Percentiles rank a stretch among this genome's conserved stretches.
Evolutionary conservation across 2,113 vertebrate genomes (phyloP).

Genomic region (Nothocercus nigrocapillus): DNA sequence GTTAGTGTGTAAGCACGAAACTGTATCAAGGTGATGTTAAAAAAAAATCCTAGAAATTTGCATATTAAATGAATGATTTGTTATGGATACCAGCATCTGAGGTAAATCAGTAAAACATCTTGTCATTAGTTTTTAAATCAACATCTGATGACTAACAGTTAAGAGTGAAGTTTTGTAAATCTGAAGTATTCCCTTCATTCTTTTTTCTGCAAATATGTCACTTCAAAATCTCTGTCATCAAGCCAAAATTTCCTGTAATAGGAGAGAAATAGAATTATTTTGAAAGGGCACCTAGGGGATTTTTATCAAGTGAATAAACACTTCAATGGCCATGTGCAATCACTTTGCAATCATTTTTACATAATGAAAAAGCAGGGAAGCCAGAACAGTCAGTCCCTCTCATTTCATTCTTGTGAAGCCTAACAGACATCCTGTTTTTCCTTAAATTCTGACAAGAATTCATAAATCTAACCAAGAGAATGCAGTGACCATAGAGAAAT

Average conservation of each 20-base stretch:
- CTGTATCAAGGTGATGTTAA: not conserved
- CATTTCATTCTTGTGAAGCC: not conserved
- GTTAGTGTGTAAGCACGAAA: not conserved
- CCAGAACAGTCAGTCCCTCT: not conserved
- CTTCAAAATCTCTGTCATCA: slow-evolving; percentile 24
- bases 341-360: slow-evolving; percentile 2
- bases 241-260: not conserved
- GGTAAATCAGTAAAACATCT: slow-evolving; percentile 34
- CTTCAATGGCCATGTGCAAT: not conserved
- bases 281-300: not conserved
- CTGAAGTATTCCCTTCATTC: not conserved
- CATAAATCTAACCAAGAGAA: not conserved
- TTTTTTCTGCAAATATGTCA: not conserved
- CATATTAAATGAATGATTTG: slow-evolving; percentile 23
- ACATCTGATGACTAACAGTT: slow-evolving; percentile 28
- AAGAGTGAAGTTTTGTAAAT: slow-evolving; percentile 13
- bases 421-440: not conserved
- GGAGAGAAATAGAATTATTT: not conserved
- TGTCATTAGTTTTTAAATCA: slow-evolving; percentile 10
- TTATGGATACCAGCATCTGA: slow-evolving; percentile 2
- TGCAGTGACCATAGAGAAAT: not conserved
- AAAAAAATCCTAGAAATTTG: not conserved
- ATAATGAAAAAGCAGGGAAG: not conserved
- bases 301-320: not conserved
- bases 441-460: not conserved